Evolutionary conservation across 2,797 vertebrate genomes (phyloP).

Genomic region (Microhierax caerulescens): DNA sequence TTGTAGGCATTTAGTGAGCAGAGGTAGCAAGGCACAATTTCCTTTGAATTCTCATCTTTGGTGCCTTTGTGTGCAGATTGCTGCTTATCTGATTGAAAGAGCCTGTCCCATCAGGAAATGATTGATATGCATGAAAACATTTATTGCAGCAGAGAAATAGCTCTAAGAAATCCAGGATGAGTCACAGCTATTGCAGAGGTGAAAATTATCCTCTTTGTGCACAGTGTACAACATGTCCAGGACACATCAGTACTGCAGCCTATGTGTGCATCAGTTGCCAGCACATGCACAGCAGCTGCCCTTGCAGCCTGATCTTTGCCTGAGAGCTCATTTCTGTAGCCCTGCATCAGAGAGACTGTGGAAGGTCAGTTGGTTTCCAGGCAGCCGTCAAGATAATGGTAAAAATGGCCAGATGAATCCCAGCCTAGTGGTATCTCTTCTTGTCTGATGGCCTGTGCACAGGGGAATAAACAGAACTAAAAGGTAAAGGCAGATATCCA

Average conservation of each 20-base stretch:
- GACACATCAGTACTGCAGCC: not conserved
- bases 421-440: not conserved
- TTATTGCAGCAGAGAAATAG: not conserved
- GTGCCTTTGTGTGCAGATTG: not conserved
- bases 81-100: not conserved
- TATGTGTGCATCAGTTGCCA: not conserved
- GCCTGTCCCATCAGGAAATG: not conserved
- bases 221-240: not conserved
- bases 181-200: not conserved
- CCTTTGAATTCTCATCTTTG: not conserved
- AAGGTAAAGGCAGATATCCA: not conserved
- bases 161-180: not conserved
- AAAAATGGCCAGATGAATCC: not conserved
- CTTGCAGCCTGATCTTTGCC: not conserved
- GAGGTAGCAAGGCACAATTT: not conserved
- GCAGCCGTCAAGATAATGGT: not conserved
- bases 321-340: not conserved
- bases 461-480: not conserved
- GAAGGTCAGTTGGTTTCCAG: not conserved
- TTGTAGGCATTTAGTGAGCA: not conserved
- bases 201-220: not conserved
- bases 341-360: not conserved
- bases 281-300: not conserved
- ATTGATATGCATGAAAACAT: not conserved
- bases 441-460: not conserved